These are phyloP conservation scores for Mesembrinibis cayennensis DNA, from an alignment of 2,113 vertebrate genomes.

Conservation along the genomic window DNA sequence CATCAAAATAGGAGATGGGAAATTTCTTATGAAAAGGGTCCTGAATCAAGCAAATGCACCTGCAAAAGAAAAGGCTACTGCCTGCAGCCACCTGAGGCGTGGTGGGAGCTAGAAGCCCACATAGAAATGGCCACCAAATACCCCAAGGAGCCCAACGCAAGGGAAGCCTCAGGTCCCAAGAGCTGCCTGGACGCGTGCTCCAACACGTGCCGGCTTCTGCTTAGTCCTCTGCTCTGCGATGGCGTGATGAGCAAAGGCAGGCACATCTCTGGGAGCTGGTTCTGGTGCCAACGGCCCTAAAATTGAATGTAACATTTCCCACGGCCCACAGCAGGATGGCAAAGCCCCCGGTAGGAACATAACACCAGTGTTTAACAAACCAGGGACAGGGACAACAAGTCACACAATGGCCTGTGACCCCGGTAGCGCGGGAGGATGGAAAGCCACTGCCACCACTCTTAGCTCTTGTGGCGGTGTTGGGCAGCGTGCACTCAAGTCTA, in stretches of 20 bases:
- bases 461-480: fast-evolving
- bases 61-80: not conserved
- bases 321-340: fast-evolving
- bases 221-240: not conserved
- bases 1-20: not conserved
- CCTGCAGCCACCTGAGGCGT: not conserved
- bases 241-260: not conserved
- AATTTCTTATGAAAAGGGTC: not conserved
- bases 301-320: not conserved
- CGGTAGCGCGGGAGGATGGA: fast-evolving
- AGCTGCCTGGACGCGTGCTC: not conserved
- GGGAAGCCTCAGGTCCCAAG: not conserved
- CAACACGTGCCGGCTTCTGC: not conserved
- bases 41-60: not conserved
- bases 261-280: not conserved
- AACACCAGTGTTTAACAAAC: too few relatives aligned
- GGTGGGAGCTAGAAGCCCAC: not conserved
- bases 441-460: not conserved
- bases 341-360: not conserved
- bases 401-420: not conserved
- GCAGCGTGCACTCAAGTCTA: not conserved
- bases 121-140: not conserved
- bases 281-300: not conserved
- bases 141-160: not conserved
- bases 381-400: not conserved